These are phyloP conservation scores for Microtus richardsoni DNA, from an alignment of 2,113 vertebrate species.

Conservation along the genomic window DNA sequence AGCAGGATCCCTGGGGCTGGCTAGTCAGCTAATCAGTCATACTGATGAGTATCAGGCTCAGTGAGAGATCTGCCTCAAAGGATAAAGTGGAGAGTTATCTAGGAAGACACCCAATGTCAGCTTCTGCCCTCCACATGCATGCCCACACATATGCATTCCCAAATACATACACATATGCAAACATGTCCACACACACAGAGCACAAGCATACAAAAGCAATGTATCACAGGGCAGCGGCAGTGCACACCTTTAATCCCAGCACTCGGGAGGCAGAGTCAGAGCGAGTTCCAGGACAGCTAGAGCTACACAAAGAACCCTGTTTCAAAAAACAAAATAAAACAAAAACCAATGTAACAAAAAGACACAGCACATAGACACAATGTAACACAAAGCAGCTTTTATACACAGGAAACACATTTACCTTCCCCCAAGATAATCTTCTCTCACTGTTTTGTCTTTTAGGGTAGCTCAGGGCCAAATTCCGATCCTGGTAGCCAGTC, in stretches of 20 bases:
- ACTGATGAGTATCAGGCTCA: not conserved
- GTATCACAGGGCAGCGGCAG: not conserved
- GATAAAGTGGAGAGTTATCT: not conserved
- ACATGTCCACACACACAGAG: not conserved
- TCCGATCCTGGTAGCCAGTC: not conserved
- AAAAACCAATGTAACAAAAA: not conserved
- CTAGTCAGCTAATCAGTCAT: not conserved
- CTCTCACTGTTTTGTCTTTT: not conserved
- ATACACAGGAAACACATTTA: not conserved
- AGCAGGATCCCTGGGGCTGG: not conserved
- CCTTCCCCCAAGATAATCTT: not conserved
- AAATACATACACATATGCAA: not conserved
- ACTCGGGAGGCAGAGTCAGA: not conserved
- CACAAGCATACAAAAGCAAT: not conserved
- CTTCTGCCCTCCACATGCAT: not conserved
- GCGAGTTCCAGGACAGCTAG: not conserved
- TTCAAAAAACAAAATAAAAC: not conserved
- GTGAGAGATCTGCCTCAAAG: not conserved
- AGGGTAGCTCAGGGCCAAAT: conserved; percentile 15
- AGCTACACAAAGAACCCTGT: not conserved
- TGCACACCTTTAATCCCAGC: not conserved
- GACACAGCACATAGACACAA: not conserved
- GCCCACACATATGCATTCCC: no score
- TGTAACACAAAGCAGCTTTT: not conserved
- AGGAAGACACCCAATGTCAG: no score